Base-by-base conservation (phyloP, 2,797 vertebrate genomes). In the Malacoraja senta region DNA sequence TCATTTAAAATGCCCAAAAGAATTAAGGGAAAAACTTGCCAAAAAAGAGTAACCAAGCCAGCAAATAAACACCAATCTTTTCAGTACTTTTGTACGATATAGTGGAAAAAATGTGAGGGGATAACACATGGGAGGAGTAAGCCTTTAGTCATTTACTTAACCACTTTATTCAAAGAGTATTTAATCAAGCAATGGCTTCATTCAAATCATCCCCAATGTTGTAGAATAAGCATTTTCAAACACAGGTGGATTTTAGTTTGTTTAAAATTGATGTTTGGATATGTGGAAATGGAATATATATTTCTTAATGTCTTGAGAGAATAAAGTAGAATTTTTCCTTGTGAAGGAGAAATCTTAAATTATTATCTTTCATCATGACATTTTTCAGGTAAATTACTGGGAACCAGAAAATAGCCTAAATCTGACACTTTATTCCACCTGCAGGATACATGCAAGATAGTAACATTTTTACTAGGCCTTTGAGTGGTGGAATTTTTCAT, bases 1-100 rank as follows among this genome's bases (percentile, higher is more conserved):
- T 76, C 38, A 7, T 58, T 92, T 92, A 92, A 91, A 92, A 92
- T 92, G 35, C 90, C 90, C 90, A 58, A 92, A 76, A 92, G 90
- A 92, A 44, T 76, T 76, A 61, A 84, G 26, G 53, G 90, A 44
- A 21, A 76, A 92, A 76, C 68, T 74, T 76, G 71, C 90, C 90
- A 92, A 74, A 92, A 92, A 65, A 71, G 0, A 35, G 38, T n/a
- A 29, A 76, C 58, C 44, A 92, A 92, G 90, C 72, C 90, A 92
- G 71, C 1, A 26, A 74, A 76, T 17, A 76, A 74, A 92, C 44
- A 72, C 90, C 71, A 72, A 92, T 74, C 35, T 53, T 58, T 76
- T 58, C 90, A 76, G 68, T 53, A 26, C 44, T 58, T 92, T 76
- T 76, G 12, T 76, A 92, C n/a, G 29, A 29, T 53, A 74, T 74